Conservation (phyloP, 2,113 vertebrate species). For the Corythaixoides concolor region DNA sequence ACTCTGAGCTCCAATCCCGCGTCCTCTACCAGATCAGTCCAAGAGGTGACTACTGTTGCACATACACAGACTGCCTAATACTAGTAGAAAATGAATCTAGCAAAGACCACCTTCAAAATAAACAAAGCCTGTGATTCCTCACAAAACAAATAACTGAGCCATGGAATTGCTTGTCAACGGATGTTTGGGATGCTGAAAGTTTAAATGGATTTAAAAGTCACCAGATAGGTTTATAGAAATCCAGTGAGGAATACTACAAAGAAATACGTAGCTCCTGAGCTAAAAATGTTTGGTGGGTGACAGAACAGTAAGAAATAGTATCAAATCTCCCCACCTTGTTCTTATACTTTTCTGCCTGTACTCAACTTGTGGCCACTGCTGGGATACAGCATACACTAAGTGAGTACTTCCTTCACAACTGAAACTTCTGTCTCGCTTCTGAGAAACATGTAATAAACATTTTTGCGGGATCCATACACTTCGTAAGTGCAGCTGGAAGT, state of each 20-base stretch:
- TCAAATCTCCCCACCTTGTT: not conserved
- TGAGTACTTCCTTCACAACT: not conserved
- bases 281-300: not conserved
- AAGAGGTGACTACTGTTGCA: not conserved
- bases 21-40: not conserved
- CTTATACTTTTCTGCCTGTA: not conserved
- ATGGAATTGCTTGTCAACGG: not conserved
- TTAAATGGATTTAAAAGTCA: not conserved
- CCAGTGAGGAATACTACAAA: not conserved
- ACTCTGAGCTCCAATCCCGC: not conserved
- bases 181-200: not conserved
- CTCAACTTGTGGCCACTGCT: no score
- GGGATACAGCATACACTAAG: no score
- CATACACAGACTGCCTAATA: not conserved
- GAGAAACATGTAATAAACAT: not conserved
- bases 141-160: not conserved
- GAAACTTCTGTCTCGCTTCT: not conserved
- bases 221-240: not conserved
- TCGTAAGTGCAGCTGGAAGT: not conserved
- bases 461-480: not conserved
- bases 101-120: not conserved
- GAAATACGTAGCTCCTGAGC: not conserved
- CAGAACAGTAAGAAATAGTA: not conserved
- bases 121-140: not conserved
- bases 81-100: not conserved